Evolutionary conservation across 2,797 vertebrate species (phyloP), one percentile per base, ranked within the genome.

Genomic region (Etheostoma nigrum): DNA sequence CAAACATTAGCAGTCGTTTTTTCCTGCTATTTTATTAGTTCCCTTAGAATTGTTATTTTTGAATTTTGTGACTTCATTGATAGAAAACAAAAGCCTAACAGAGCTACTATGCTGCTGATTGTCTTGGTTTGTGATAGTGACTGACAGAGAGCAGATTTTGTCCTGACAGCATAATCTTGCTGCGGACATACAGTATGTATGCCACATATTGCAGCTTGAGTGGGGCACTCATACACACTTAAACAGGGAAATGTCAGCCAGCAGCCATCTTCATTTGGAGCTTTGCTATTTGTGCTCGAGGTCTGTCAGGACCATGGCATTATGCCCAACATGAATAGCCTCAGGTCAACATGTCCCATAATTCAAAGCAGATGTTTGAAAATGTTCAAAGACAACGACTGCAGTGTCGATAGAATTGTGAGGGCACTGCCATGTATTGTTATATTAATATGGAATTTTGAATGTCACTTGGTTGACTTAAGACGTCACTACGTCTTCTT

Each of bases 161-260:
- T 83, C 76, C 76, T 88, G 89, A 90, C 85, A 91, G 84, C 67
- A 78, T n/a, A 15, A 74, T 86, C 79, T 86, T 87, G 86, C 70
- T 88, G 73, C 14, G 42, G 78, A 88, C 88, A 86, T 48, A 40
- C 10, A 30, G 30, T 5, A 30, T 30, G 36, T 40, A 85, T 76
- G 86, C 86, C 92, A 92, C 89, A 88, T 87, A 81, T 84, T 86
- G 79, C 74, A 72, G 78, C 87, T 90, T 3, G 30, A 92, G 86
- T 86, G 72, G 73, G 25, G 65, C 88, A 82, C 86, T 91, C 82
- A 67, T 65, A 74, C 72, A 83, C 90, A 93, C 88, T 91, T 88
- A 57, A 82, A 86, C 77, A 82, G 82, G 58, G 69, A 90, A 91
- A 91, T 92, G 88, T 53, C 86, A 90, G 89, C 88, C 88, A 86